Evolutionary conservation across 2,113 vertebrate genomes (phyloP), one percentile per base, ranked within the genome.

Genomic region (Amphiprion percula): DNA sequence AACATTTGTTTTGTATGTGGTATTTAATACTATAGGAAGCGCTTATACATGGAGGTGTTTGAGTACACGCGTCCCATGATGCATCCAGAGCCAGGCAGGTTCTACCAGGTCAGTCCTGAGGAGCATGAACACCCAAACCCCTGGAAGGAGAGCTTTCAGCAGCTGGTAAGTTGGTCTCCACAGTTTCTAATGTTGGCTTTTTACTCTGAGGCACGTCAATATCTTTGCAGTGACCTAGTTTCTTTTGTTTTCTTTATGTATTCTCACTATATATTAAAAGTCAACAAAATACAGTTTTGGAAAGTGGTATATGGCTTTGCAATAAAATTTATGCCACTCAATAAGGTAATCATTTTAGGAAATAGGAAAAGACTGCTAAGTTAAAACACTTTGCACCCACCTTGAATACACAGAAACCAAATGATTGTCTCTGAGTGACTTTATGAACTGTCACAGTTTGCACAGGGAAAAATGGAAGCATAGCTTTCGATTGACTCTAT

Each of bases 121-220:
- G 98, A 99, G 83, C 98, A 99, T 74, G 98, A 99, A 87, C 96
- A 99, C 90, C 97, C 98, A 77, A 99, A 99, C 86, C 98, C 98
- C 33, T 99, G 98, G 98, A 99, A 99, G 89, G 98, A 99, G 90
- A 99, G 98, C 92, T 99, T 99, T 92, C 98, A 99, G 90, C 98
- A 99, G 74, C 94, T 99, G 96, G 98, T 99, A 95, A 88, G 92
- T 84, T 54, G 6, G 0, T 53, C 12, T 17, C 10, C 6, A 2
- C 30, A 47, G 33, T 37, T 30, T 30, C 56, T 1, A 12, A 3
- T 68, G 7, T 7, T 50, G 4, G 1, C 49, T 17, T 47, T 47
- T 47, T 10, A n/a, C 54, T 49, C 19, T 58, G 19, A 59, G 49
- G 49, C 12, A 16, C 50, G 10, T 24, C 9, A 7, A 11, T 60